Evolutionary conservation across 2,888 invertebrate genomes (phyloP), one percentile per base, ranked within the genome.

Genomic region (Lampropteryx suffumata): DNA sequence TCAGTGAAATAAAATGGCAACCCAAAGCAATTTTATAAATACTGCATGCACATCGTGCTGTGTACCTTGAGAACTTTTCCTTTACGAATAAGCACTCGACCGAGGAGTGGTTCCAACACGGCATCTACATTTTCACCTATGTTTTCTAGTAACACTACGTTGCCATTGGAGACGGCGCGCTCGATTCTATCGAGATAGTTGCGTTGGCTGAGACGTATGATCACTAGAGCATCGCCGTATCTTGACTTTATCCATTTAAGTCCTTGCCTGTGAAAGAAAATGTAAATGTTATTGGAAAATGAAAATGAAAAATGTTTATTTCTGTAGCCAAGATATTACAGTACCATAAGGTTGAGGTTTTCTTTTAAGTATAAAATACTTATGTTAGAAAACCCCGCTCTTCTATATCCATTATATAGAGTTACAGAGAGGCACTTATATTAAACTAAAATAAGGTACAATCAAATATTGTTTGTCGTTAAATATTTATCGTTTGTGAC

Each of bases 231-330:
- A 0, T 93, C 92, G 0, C 95, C 95, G 78, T 95, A 98, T 69
- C 92, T 94, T n/a, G 92, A 94, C 84, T 97, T 98, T 55, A 99
- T 97, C 98, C 98, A 98, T 81, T 98, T 98, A 43, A 98, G 92
- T 11, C 97, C 97, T 91, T 97, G 97, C 37, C 92, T 92, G 65
- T 8, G 33, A 37, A 27, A 0, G 8, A 35, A 29, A 26, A 24
- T 24, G 24, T 6, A 3, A 21, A 44, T 12, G 12, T 5, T 26
- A 1, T 29, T 29, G 11, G 24, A n/a, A n/a, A n/a, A n/a, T n/a
- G n/a, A n/a, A n/a, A n/a, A n/a, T n/a, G n/a, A n/a, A n/a, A n/a
- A n/a, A n/a, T n/a, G n/a, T n/a, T n/a, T n/a, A n/a, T n/a, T n/a
- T n/a, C n/a, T n/a, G n/a, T n/a, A n/a, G n/a, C n/a, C n/a, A n/a